Base-by-base conservation (phyloP, 2,113 vertebrate genomes). In the Hucho hucho region DNA sequence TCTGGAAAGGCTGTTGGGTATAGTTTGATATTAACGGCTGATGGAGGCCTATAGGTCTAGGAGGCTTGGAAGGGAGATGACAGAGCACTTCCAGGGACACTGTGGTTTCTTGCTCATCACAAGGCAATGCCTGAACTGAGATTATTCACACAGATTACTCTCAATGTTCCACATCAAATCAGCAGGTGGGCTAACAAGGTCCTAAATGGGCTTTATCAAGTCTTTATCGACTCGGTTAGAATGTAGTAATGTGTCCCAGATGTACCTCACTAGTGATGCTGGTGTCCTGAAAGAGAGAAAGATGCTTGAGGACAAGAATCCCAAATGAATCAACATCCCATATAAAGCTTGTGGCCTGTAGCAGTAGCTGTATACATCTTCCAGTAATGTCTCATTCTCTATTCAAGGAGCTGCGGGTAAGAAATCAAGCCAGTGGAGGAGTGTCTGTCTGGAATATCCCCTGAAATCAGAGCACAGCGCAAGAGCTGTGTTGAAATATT, bases 221-320 rank as follows among this genome's bases (percentile, higher is more conserved):
- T 53, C 7, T 43, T 43, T 11, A 43, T 43, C 7, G 7, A 11
- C 37, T 53, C 16, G 9, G 49, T 53, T 18, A 53, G 3, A 53
- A 16, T 82, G 59, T 90, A 89, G 90, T 88, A 90, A 91, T 89
- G 80, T 74, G 79, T 90, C 88, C 88, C 91, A 92, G 89, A 90
- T 91, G 91, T 74, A 25, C 77, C 13, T 72, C 75, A 80, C 73
- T 76, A 73, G 80, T 74, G 75, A 69, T 70, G 70, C 71, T 76
- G 72, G 70, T 73, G 82, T 87, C 88, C 85, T 89, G 81, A 68
- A 82, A 79, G 75, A 73, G 65, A 64, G 65, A 64, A 76, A 76
- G 43, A 13, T 84, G 80, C 37, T 43, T 43, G 37, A 83, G 81
- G 76, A 78, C 79, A 82, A 83, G 89, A 88, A 89, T 37, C 37